Evolutionary conservation across 2,113 vertebrate species (phyloP).

Genomic region (Andinoacara biseriatus): DNA sequence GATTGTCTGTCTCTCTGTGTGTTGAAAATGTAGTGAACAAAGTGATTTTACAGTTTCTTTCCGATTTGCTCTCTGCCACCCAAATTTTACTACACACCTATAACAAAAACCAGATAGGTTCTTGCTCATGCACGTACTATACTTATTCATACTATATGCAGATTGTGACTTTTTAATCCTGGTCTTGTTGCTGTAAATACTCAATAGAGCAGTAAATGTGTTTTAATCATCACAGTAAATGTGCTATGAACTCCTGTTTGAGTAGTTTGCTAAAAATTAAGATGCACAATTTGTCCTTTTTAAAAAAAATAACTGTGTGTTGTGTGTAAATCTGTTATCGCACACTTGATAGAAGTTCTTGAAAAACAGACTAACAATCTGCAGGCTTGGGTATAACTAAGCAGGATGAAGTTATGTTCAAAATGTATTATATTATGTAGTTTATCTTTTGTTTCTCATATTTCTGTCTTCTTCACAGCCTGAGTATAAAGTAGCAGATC

Average conservation of each 20-base stretch:
- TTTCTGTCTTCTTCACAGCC: conserved; percentile 77
- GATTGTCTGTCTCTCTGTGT: background rate
- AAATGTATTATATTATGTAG: too few relatives aligned
- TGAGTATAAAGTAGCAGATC: conserved; percentile 89
- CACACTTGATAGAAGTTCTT: too few relatives aligned
- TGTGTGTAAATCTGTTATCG: too few relatives aligned
- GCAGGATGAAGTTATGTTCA: too few relatives aligned
- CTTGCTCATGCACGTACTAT: background rate
- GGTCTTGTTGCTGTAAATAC: background rate
- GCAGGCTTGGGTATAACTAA: too few relatives aligned
- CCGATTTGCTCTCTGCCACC: background rate
- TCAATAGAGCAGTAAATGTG: background rate
- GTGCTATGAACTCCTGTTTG: too few relatives aligned
- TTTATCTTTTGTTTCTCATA: background rate
- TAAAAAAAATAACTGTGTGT: too few relatives aligned
- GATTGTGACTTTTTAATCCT: background rate
- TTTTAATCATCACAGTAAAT: too few relatives aligned
- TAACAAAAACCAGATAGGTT: background rate
- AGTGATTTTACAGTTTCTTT: background rate
- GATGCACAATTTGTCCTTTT: too few relatives aligned
- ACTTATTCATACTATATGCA: background rate
- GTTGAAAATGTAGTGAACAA: too few relatives aligned
- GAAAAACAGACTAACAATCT: too few relatives aligned
- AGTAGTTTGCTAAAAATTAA: too few relatives aligned
- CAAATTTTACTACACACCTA: background rate